Base-by-base conservation (phyloP, 1,140 invertebrate species). In the Heliothis subflexa region DNA sequence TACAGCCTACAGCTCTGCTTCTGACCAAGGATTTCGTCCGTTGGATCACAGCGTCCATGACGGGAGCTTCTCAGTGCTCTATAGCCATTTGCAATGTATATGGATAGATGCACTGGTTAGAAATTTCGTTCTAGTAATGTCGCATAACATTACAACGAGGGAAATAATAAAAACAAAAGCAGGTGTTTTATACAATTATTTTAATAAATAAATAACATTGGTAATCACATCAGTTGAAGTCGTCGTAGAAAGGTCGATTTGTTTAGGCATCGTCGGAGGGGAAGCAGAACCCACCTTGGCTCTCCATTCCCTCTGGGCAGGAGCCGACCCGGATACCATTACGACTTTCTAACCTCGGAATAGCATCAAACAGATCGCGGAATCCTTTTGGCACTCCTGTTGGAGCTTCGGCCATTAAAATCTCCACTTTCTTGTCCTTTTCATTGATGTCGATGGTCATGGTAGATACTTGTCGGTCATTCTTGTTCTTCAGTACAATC, bases 371-470 rank as follows among this genome's bases (percentile, higher is more conserved):
- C 4, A 14, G 11, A 3, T 16, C 50, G 9, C n/a, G 7, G 4
- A 25, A 47, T 28, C 54, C 18, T 18, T 55, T 33, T 9, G 28
- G 1, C 9, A 18, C 25, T 12, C 11, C n/a, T 55, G 28, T 3
- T 54, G n/a, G 13, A 16, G 14, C 25, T 40, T 71, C 68, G 14
- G 68, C 50, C 52, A 28, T 40, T 18, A 28, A 54, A 49, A 71
- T 70, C 68, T n/a, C 50, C 14, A 71, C 25, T 54, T n/a, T 71
- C 7, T 55, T 54, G 14, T 71, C 25, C 49, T 71, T 28, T 49
- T 71, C 68, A 14, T 49, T 14, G 45, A 70, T 54, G n/a, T 70
- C 21, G 2, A 28, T 49, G 16, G n/a, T 52, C 45, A 40, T 40
- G 11, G 47, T 25, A 21, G 45, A 21, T 1, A 50, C 14, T 14